Conservation (phyloP, 1,140 invertebrate species). For the Colletes latitarsis region DNA sequence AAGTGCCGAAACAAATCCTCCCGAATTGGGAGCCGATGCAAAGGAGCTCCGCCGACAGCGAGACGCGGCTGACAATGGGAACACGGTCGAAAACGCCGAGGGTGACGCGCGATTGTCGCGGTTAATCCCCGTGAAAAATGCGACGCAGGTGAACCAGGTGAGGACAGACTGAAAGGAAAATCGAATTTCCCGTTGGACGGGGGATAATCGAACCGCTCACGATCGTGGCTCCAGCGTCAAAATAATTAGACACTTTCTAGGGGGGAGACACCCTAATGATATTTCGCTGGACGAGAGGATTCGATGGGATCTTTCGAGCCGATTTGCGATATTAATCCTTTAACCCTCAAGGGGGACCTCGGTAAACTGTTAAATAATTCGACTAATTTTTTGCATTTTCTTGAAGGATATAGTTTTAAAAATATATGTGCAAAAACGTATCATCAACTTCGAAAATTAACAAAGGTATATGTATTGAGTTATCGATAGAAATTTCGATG, state of each 20-base stretch:
- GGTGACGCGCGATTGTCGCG: constrained; percentile 61
- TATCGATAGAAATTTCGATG: too few relatives aligned
- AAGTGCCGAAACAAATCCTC: constrained; percentile 80
- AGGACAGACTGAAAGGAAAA: constrained; percentile 16
- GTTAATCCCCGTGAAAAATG: constrained; percentile 77
- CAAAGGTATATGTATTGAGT: too few relatives aligned
- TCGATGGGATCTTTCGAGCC: not conserved
- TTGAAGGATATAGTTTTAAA: too few relatives aligned
- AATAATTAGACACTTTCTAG: constrained; percentile 26
- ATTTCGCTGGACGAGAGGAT: not conserved
- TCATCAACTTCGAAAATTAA: too few relatives aligned
- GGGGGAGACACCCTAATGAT: not conserved
- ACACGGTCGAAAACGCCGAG: constrained; percentile 17
- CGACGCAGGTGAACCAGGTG: constrained; percentile 74
- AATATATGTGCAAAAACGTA: too few relatives aligned
- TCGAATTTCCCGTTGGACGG: constrained; percentile 40
- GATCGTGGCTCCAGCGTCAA: constrained; percentile 10
- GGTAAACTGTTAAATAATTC: too few relatives aligned
- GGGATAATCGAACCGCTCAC: constrained; percentile 27
- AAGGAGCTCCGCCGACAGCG: constrained; percentile 67
- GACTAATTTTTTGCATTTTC: too few relatives aligned
- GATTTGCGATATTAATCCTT: too few relatives aligned
- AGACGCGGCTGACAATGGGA: constrained; percentile 46
- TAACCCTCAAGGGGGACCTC: too few relatives aligned
- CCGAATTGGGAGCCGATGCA: constrained; percentile 78